Percentiles rank a stretch among this genome's conserved stretches.
Evolutionary conservation across 2,113 vertebrate species (phyloP).

Genomic region (Tangachromis dhanisi): DNA sequence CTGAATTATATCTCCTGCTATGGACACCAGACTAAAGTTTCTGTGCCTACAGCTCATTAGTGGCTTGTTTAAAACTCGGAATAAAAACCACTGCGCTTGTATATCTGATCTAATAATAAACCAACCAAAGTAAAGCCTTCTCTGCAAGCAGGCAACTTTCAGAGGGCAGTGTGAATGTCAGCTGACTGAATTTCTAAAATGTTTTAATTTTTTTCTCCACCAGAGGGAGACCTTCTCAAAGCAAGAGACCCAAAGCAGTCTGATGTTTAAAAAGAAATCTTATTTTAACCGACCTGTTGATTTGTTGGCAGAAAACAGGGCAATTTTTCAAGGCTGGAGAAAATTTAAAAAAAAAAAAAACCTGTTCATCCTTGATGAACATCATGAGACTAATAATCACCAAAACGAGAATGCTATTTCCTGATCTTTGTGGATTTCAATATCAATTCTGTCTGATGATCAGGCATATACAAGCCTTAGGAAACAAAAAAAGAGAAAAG

Average conservation of each 20-base stretch:
- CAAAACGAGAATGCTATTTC: background rate
- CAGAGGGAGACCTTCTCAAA: conserved; percentile 23
- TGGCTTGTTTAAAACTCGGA: background rate
- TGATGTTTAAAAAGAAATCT: background rate
- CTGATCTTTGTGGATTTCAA: background rate
- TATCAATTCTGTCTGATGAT: background rate
- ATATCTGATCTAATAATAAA: background rate
- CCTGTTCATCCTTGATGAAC: background rate
- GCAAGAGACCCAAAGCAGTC: background rate
- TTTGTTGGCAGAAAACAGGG: background rate
- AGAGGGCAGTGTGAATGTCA: background rate
- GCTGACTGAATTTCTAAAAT: background rate
- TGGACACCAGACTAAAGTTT: background rate
- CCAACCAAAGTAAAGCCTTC: background rate
- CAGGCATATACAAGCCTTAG: background rate
- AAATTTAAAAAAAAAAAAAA: accelerated
- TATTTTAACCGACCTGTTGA: background rate
- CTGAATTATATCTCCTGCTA: background rate
- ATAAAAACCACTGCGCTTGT: background rate
- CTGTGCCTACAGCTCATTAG: background rate
- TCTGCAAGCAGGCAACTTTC: background rate
- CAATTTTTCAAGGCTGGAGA: background rate
- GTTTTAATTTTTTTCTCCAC: background rate
- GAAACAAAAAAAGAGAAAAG: background rate
- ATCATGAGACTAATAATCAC: background rate